Evolutionary conservation across 1,140 invertebrate genomes (phyloP), one percentile per base, ranked within the genome.

Genomic region (Uloborus diversus): DNA sequence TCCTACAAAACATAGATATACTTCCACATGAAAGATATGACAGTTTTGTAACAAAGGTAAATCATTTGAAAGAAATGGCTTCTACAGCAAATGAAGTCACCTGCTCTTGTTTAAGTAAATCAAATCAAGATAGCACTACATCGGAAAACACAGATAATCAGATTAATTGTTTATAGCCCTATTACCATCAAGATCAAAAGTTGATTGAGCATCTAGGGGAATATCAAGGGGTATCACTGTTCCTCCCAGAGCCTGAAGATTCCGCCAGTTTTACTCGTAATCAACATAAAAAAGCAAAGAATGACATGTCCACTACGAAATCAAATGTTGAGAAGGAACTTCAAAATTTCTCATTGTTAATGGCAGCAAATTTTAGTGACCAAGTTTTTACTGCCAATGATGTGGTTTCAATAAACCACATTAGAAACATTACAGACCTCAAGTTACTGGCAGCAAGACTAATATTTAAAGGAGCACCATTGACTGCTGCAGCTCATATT

Each of bases 161-260:
- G 13, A 59, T 27, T n/a, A 59, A 59, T 13, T 59, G 56, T 59
- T 59, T 59, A 27, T 59, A 23, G 25, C 56, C 56, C 56, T 14
- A 13, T 20, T 59, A 27, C 56, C 56, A 59, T 59, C 13, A 14
- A 13, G 17, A 59, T 59, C 14, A 20, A 59, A 27, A 20, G 25
- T 2, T 27, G 13, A 14, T 59, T n/a, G 13, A 20, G 25, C 11
- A 27, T 59, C 13, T 59, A 20, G 25, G 25, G 13, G 25, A 17
- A 20, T 59, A 27, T 27, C 17, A 59, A 59, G 56, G 56, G 13
- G 56, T 59, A n/a, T 23, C 56, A 20, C n/a, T 59, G 13, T 59
- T n/a, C 25, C 56, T 59, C n/a, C 25, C 56, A 20, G 25, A 59
- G 56, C 56, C 25, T 59, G 56, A 59, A 27, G 47, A 49, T 20